phyloP scores from a whole-genome alignment of 1,140 invertebrate species.

The Physella acuta region DNA sequence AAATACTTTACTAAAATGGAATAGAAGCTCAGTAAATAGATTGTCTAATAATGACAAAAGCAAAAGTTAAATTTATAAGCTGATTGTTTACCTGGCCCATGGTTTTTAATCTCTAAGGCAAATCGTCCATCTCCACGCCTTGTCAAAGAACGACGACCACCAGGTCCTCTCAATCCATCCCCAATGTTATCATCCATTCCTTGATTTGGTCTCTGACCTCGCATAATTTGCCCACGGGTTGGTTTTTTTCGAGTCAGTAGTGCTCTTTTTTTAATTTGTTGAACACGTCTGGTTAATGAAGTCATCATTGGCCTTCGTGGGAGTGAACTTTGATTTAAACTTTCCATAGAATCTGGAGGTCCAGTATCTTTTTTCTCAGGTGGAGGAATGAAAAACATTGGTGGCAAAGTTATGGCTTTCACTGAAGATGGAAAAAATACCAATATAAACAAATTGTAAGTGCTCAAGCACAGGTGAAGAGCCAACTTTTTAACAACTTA shows the following conservation, averaged over 20 bases:
- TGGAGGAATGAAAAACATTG: constrained; percentile 20
- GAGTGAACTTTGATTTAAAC: constrained; percentile 21
- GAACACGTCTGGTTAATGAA: constrained; percentile 11
- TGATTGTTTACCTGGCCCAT: constrained; percentile 6
- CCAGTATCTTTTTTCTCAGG: constrained; percentile 18
- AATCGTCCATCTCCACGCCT: neutral
- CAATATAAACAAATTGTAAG: too few species aligned
- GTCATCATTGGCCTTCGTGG: neutral
- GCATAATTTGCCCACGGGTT: constrained; percentile 2
- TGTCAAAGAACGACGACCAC: neutral
- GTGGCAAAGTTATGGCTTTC: constrained; percentile 17
- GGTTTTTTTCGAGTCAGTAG: constrained; percentile 5
- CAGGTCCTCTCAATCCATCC: neutral
- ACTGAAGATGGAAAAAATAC: constrained; percentile 13
- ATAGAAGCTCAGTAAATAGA: too few species aligned
- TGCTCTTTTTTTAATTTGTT: constrained; percentile 20
- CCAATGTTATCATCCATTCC: neutral
- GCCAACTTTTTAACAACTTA: too few species aligned
- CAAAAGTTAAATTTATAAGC: too few species aligned
- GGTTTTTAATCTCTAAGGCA: neutral
- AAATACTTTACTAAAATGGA: too few species aligned
- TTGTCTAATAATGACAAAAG: too few species aligned
- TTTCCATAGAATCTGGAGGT: constrained; percentile 16
- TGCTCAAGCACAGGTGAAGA: too few species aligned
- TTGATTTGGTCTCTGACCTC: neutral